phyloP scores from a whole-genome alignment of 2,888 invertebrate genomes.

The Rosalia funebris region DNA sequence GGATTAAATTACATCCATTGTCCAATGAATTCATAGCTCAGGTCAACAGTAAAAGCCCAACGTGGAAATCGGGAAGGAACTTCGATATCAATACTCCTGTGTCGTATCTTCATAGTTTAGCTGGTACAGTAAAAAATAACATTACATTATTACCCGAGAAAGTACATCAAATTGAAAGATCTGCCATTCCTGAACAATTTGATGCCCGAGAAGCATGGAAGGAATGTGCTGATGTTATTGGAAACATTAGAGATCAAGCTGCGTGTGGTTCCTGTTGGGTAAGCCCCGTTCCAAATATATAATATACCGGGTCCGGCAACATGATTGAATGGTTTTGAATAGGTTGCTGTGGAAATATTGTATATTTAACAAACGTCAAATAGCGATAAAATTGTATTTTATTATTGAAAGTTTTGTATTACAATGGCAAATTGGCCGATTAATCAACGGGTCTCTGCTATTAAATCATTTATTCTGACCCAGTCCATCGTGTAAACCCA shows the following conservation, averaged over 20 bases:
- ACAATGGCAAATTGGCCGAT: no score
- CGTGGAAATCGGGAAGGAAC: constrained; percentile 85
- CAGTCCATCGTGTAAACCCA: no score
- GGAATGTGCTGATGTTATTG: constrained; percentile 78
- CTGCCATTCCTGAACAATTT: constrained; percentile 75
- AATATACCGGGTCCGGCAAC: no score
- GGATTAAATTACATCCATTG: constrained; percentile 29
- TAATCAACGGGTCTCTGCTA: no score
- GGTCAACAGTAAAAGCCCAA: constrained; percentile 73
- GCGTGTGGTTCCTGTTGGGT: constrained; percentile 92
- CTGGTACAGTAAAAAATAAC: constrained; percentile 7
- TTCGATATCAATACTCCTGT: constrained; percentile 70
- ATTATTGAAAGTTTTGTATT: no score
- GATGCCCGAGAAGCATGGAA: constrained; percentile 83
- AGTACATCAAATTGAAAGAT: constrained; percentile 6
- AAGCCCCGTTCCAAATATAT: no score
- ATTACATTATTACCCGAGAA: neutral
- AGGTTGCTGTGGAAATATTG: no score
- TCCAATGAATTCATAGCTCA: constrained; percentile 41
- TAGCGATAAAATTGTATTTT: no score
- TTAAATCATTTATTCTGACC: no score
- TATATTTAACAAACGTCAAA: no score
- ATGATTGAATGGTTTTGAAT: no score
- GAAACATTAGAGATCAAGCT: constrained; percentile 82
- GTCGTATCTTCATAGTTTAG: constrained; percentile 25